Percentiles rank a stretch among this genome's conserved stretches.
Evolutionary conservation across 2,797 vertebrate genomes (phyloP).

Genomic region (Molossus molossus): DNA sequence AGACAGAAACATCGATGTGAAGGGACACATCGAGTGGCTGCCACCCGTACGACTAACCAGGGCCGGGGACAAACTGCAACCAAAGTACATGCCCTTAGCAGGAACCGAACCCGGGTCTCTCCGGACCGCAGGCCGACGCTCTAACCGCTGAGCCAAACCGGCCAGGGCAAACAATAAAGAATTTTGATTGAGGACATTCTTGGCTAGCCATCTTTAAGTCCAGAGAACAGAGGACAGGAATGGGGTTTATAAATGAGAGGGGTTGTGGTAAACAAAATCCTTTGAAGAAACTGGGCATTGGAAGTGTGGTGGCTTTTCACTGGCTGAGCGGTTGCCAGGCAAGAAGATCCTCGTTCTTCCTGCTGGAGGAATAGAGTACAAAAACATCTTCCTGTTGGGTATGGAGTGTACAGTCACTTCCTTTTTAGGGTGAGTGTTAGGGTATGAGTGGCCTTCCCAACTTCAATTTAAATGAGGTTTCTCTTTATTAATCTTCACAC

Average conservation of each 20-base stretch:
- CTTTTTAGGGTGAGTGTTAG: background rate
- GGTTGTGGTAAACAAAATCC: background rate
- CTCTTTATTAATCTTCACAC: background rate
- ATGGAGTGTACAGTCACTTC: background rate
- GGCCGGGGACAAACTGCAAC: too few relatives aligned
- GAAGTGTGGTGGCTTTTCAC: background rate
- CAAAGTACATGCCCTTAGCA: too few relatives aligned
- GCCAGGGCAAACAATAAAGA: background rate
- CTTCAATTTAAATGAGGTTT: background rate
- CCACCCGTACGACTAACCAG: too few relatives aligned
- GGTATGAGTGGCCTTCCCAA: background rate
- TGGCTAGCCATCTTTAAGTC: background rate
- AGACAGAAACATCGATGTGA: too few relatives aligned
- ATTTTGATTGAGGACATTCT: background rate
- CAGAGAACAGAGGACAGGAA: background rate
- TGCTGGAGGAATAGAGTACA: background rate
- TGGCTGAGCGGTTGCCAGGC: background rate
- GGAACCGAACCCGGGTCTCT: too few relatives aligned
- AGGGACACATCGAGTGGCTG: too few relatives aligned
- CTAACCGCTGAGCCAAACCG: too few relatives aligned
- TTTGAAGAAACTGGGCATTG: background rate
- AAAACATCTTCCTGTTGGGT: background rate
- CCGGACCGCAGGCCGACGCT: too few relatives aligned
- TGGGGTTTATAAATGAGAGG: background rate
- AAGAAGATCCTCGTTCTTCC: background rate